A percentile compares a stretch with the other conserved stretches of the same genome.
Conservation (phyloP, 1,140 invertebrate genomes). For the Pomphorhynchus laevis region DNA sequence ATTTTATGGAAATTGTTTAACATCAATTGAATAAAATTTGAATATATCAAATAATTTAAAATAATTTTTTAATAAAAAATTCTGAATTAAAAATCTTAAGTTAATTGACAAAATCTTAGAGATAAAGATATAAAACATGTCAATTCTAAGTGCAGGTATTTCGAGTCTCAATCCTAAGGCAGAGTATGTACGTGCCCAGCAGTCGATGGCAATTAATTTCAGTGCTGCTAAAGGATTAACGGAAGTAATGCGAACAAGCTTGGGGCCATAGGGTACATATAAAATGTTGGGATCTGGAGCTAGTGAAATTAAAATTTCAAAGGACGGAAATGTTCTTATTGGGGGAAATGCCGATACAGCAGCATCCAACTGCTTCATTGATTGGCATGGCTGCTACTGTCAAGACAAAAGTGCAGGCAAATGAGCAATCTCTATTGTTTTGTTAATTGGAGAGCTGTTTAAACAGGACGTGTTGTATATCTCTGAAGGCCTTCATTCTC, state of each 20-base stretch:
- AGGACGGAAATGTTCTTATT: constrained; percentile 91
- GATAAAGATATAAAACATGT: no score
- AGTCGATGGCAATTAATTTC: constrained; percentile 77
- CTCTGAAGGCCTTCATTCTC: constrained; percentile 62
- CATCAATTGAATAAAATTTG: no score
- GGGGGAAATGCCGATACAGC: constrained; percentile 99
- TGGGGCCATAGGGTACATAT: constrained; percentile 91
- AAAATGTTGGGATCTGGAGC: constrained; percentile 99
- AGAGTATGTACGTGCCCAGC: constrained; percentile 65
- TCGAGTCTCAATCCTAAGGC: constrained; percentile 94
- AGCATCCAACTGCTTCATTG: constrained; percentile 76
- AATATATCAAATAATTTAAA: no score
- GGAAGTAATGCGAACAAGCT: constrained; percentile 84
- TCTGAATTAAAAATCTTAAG: no score
- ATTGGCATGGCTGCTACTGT: constrained; percentile 80
- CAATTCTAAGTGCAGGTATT: no score
- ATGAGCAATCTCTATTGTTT: constrained; percentile 84
- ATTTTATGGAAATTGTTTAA: no score
- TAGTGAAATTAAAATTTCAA: constrained; percentile 95
- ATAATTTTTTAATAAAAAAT: no score
- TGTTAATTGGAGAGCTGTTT: constrained; percentile 74
- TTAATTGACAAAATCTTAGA: no score
- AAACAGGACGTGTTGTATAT: constrained; percentile 84
- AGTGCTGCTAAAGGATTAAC: constrained; percentile 81
- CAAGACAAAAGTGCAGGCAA: constrained; percentile 95